A percentile compares a stretch with the other conserved stretches of the same genome.
phyloP scores from a whole-genome alignment of 2,797 vertebrate species.

The Pogonophryne albipinna region DNA sequence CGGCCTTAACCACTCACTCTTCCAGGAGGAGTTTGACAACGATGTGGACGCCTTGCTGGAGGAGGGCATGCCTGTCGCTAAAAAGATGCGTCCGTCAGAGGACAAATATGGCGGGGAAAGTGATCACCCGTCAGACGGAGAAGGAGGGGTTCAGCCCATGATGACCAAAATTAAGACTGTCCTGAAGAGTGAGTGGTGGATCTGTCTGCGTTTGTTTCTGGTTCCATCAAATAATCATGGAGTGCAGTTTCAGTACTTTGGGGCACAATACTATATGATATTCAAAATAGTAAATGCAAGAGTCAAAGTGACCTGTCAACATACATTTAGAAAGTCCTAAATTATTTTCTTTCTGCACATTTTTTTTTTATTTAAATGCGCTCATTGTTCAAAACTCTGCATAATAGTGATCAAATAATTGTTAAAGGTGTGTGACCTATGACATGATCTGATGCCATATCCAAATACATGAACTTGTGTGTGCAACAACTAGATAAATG shows the following conservation, averaged over 20 bases:
- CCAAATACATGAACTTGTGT: not conserved
- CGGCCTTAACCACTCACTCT: conserved; percentile 71
- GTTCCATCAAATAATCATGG: not conserved
- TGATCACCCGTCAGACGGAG: conserved; percentile 95
- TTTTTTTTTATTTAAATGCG: not conserved
- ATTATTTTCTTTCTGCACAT: not conserved
- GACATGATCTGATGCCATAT: too few relatives aligned
- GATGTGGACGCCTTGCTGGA: conserved; percentile 98
- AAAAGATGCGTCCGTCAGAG: conserved; percentile 92
- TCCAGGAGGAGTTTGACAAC: conserved; percentile 99
- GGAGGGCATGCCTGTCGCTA: conserved; percentile 96
- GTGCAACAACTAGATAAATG: not conserved
- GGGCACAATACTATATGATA: not conserved
- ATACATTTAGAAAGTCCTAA: not conserved
- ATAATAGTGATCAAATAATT: not conserved
- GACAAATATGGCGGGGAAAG: conserved; percentile 92
- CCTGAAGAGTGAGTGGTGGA: conserved; percentile 93
- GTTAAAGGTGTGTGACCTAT: not conserved
- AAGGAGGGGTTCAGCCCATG: conserved; percentile 98
- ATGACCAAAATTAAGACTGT: conserved; percentile 99
- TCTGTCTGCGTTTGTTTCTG: conserved; percentile 5
- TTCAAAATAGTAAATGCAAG: not conserved
- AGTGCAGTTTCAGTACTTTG: not conserved
- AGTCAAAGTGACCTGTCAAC: too few relatives aligned
- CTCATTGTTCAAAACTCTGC: not conserved